Conservation (phyloP, 2,113 vertebrate species). For the Nasalis larvatus region DNA sequence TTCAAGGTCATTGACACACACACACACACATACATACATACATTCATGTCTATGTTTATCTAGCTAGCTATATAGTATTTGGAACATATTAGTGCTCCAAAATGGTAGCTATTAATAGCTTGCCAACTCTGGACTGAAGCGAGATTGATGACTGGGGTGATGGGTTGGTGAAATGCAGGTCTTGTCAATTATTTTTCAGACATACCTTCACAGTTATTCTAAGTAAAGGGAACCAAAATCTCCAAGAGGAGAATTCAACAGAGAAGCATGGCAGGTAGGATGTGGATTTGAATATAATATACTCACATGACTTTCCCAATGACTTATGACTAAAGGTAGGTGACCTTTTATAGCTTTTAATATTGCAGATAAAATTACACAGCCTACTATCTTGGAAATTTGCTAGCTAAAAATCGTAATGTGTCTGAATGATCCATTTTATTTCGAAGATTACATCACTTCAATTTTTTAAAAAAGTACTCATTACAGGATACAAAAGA, state of each 20-base stretch:
- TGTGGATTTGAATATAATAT: not conserved
- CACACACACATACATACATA: rapidly evolving
- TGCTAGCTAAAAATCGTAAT: not conserved
- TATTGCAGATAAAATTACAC: not conserved
- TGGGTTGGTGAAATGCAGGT: not conserved
- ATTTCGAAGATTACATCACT: not conserved
- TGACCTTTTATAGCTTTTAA: not conserved
- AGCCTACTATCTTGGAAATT: not conserved
- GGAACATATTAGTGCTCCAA: not conserved
- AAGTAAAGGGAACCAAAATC: not conserved
- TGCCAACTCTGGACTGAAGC: not conserved
- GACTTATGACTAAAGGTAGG: not conserved
- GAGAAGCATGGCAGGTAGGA: not conserved
- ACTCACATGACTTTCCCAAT: not conserved
- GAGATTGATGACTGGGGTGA: not conserved
- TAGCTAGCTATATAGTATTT: not conserved
- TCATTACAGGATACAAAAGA: not conserved
- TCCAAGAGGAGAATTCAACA: not conserved
- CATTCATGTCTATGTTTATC: not conserved
- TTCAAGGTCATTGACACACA: not conserved
- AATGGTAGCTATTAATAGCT: not conserved
- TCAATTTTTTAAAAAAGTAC: not conserved
- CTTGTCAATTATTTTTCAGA: slow-evolving; percentile 10
- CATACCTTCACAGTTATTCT: not conserved
- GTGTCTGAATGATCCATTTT: not conserved